Percentiles rank a stretch among this genome's conserved stretches.
Conservation (phyloP, 2,113 vertebrate species). For the Chionis minor region DNA sequence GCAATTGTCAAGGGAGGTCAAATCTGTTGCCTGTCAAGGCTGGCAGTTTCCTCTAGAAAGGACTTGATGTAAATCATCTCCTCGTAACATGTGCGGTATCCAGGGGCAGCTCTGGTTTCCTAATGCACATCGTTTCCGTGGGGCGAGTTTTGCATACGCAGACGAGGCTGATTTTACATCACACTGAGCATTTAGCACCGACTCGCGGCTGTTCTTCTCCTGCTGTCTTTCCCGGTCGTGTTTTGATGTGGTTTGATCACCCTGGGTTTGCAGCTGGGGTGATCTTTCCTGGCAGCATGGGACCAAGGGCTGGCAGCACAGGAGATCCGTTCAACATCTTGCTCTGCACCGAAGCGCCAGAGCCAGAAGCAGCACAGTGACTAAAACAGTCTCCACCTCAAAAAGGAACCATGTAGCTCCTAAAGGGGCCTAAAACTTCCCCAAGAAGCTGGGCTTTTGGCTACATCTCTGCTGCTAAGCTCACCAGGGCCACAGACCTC, state of each 20-base stretch:
- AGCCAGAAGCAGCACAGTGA: neutral
- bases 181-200: neutral
- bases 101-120: slow-evolving; percentile 12
- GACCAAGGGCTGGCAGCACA: neutral
- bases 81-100: neutral
- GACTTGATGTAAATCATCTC: slow-evolving; percentile 23
- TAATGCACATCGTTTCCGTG: neutral
- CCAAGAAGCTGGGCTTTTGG: neutral
- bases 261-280: neutral
- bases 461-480: neutral
- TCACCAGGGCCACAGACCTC: neutral
- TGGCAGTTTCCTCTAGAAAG: slow-evolving; percentile 53
- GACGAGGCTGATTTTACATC: neutral
- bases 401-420: neutral
- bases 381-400: neutral
- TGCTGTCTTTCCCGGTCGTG: neutral
- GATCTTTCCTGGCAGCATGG: rapidly evolving
- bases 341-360: neutral
- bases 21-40: slow-evolving; percentile 47
- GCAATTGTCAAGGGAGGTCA: slow-evolving; percentile 60
- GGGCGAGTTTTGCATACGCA: neutral
- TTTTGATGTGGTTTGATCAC: neutral
- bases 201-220: neutral
- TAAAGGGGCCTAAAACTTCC: neutral
- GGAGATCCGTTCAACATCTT: neutral